phyloP scores from a whole-genome alignment of 2,888 invertebrate species.

The Aphelenchoides bicaudatus region DNA sequence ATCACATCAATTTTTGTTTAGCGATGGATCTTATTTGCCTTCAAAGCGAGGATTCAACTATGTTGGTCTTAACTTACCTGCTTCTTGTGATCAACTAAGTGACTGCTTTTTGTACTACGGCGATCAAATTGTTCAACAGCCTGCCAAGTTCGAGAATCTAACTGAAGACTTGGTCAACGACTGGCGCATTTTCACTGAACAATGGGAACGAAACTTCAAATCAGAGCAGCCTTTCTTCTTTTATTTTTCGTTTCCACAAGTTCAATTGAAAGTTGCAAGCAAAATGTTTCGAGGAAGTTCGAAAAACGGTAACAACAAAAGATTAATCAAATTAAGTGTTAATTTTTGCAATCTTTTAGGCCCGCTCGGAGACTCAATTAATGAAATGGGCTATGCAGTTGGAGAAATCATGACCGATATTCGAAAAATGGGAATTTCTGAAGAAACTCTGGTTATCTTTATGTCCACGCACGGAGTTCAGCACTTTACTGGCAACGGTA shows the following conservation, averaged over 20 bases:
- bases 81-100: slow-evolving; percentile 54
- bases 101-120: slow-evolving; percentile 43
- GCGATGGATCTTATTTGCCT: slow-evolving; percentile 59
- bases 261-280: slow-evolving; percentile 70
- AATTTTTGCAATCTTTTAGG: slow-evolving; percentile 48
- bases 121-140: slow-evolving; percentile 64
- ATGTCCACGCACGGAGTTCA: slow-evolving; percentile 66
- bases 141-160: slow-evolving; percentile 62
- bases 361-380: slow-evolving; percentile 65
- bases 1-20: no score
- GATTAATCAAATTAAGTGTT: background rate
- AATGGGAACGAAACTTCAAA: slow-evolving; percentile 35
- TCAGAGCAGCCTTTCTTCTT: slow-evolving; percentile 63
- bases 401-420: slow-evolving; percentile 63
- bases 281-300: slow-evolving; percentile 63
- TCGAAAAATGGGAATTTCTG: slow-evolving; percentile 51
- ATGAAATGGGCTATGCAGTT: slow-evolving; percentile 66
- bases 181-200: slow-evolving; percentile 51
- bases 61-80: slow-evolving; percentile 59
- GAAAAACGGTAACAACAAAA: slow-evolving; percentile 56
- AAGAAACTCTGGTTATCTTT: slow-evolving; percentile 64
- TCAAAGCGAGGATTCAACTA: slow-evolving; percentile 56
- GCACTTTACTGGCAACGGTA: no score
- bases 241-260: slow-evolving; percentile 66
- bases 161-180: slow-evolving; percentile 61